Conservation (phyloP, 2,888 invertebrate species). For the Pollenia amentaria region DNA sequence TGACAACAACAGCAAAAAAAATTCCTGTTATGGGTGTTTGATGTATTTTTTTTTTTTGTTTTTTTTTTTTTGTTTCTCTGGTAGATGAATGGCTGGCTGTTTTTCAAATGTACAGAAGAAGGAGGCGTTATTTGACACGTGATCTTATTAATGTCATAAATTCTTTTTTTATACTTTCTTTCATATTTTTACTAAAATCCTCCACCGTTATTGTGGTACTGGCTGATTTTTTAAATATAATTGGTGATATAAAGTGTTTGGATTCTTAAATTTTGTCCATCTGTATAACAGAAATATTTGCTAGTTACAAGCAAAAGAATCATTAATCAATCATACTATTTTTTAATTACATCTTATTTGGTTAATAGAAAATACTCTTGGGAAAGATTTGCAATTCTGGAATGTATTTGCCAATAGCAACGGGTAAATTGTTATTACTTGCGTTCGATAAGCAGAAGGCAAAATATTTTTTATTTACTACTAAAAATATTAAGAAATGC, state of each 20-base stretch:
- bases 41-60: constrained; percentile 21
- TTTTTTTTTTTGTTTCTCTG: not conserved
- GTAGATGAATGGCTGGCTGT: constrained; percentile 23
- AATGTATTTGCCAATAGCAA: too few relatives aligned
- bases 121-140: constrained; percentile 70
- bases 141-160: constrained; percentile 72
- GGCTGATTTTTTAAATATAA: constrained; percentile 8
- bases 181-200: not conserved
- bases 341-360: not conserved
- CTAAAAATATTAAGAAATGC: too few relatives aligned
- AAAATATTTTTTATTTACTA: too few relatives aligned
- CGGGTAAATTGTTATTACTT: too few relatives aligned
- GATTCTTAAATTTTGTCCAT: not conserved
- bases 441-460: too few relatives aligned
- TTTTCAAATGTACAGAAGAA: constrained; percentile 13
- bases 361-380: too few relatives aligned
- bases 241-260: constrained; percentile 8
- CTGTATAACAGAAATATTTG: not conserved
- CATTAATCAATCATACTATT: not conserved
- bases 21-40: constrained; percentile 31
- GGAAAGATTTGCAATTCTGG: too few relatives aligned
- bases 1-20: constrained; percentile 21
- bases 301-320: not conserved
- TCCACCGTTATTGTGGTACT: not conserved
- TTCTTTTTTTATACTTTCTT: constrained; percentile 8